These are phyloP conservation scores for Drosophila merina DNA, from an alignment of 2,888 invertebrate genomes.

Conservation along the genomic window DNA sequence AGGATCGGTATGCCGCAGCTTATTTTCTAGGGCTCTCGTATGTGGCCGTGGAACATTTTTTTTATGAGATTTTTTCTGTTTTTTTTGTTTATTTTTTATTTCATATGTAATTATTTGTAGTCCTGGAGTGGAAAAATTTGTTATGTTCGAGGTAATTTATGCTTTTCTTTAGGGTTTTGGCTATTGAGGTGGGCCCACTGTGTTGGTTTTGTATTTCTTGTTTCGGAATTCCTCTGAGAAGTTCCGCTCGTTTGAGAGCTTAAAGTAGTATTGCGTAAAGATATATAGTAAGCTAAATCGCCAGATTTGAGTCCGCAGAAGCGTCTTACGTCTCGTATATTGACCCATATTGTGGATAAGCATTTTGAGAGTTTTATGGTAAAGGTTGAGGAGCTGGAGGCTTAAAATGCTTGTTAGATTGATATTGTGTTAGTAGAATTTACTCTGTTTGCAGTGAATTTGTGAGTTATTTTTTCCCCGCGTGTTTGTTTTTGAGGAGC, in stretches of 20 bases:
- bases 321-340: not conserved
- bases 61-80: not conserved
- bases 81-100: not conserved
- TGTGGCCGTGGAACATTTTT: not conserved
- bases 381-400: not conserved
- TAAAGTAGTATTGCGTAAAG: not conserved
- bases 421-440: too few species aligned
- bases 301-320: not conserved
- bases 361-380: not conserved
- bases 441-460: too few species aligned
- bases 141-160: not conserved
- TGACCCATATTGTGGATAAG: not conserved
- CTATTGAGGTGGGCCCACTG: not conserved
- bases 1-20: not conserved
- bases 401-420: too few species aligned
- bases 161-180: not conserved
- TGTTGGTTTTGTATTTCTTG: not conserved
- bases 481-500: too few species aligned
- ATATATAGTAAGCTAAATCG: constrained; percentile 4
- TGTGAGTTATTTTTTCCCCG: too few species aligned
- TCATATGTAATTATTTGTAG: not conserved
- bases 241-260: constrained; percentile 4
- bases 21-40: not conserved
- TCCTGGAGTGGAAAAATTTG: not conserved
- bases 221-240: constrained; percentile 2